Percentiles rank a stretch among this genome's conserved stretches.
Evolutionary conservation across 2,888 invertebrate species (phyloP).

Genomic region (Pyrrhosoma nymphula): DNA sequence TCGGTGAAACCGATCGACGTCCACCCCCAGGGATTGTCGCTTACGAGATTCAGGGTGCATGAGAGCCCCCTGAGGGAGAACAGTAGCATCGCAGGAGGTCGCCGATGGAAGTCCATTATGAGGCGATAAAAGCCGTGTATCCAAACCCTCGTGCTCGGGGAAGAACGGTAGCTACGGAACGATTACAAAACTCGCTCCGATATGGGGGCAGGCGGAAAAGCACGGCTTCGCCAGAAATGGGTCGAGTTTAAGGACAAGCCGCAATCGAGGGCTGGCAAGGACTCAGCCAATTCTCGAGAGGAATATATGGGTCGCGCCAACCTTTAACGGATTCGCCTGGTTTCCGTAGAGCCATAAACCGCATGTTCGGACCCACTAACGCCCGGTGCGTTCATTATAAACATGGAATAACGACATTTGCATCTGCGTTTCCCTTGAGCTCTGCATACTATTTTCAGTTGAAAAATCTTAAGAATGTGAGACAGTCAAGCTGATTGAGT

Average conservation of each 20-base stretch:
- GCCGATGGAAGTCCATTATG: background rate
- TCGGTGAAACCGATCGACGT: no score
- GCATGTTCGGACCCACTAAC: background rate
- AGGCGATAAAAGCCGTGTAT: background rate
- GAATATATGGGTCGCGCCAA: background rate
- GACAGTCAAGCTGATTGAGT: no score
- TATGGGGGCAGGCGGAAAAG: background rate
- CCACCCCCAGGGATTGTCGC: no score
- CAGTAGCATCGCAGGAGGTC: background rate
- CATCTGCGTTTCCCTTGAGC: background rate
- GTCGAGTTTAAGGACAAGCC: slow-evolving; percentile 11
- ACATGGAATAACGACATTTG: background rate
- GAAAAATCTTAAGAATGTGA: no score
- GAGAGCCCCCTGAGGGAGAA: background rate
- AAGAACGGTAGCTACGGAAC: background rate
- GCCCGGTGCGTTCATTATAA: background rate
- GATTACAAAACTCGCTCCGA: background rate
- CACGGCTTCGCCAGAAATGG: background rate
- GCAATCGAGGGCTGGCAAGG: background rate
- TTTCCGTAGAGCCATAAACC: background rate
- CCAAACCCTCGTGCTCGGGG: background rate
- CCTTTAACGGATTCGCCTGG: background rate
- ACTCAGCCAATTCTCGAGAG: background rate
- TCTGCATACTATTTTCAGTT: no score
- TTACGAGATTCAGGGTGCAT: background rate